Evolutionary conservation across 1,140 invertebrate species (phyloP).

Genomic region (Anthonomus grandis): DNA sequence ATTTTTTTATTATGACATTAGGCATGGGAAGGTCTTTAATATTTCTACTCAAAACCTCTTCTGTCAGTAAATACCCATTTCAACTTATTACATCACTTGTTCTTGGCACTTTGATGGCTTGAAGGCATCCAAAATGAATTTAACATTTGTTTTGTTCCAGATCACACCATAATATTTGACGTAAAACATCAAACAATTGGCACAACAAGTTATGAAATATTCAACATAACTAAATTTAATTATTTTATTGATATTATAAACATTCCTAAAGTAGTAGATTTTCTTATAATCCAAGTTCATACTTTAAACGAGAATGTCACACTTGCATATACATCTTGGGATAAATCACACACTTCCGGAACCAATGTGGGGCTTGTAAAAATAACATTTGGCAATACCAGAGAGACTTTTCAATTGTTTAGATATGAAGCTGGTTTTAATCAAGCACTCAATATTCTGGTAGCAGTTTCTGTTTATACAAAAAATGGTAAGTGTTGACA

Average conservation of each 20-base stretch:
- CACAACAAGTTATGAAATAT: too few species aligned
- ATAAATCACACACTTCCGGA: constrained; percentile 49
- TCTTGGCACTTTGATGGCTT: too few species aligned
- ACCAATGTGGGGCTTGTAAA: constrained; percentile 62
- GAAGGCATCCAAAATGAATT: too few species aligned
- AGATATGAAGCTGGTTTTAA: too few species aligned
- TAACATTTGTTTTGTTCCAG: too few species aligned
- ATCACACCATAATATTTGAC: too few species aligned
- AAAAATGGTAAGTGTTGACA: constrained; percentile 52
- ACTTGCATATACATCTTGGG: constrained; percentile 59
- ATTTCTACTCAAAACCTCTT: too few species aligned
- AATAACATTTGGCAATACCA: constrained; percentile 18
- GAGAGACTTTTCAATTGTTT: constrained; percentile 39
- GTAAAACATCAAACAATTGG: too few species aligned
- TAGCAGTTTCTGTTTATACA: constrained; percentile 57
- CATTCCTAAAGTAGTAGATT: constrained; percentile 51
- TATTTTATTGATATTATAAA: constrained; percentile 50
- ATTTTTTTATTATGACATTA: too few species aligned
- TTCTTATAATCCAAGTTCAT: constrained; percentile 67
- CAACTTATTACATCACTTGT: too few species aligned
- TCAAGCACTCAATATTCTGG: constrained; percentile 41
- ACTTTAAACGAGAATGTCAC: constrained; percentile 59
- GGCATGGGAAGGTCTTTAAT: too few species aligned
- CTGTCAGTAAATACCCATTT: too few species aligned
- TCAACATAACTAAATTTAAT: constrained; percentile 23